These are phyloP conservation scores for Indri indri DNA, from an alignment of 2,113 vertebrate species.

Conservation along the genomic window DNA sequence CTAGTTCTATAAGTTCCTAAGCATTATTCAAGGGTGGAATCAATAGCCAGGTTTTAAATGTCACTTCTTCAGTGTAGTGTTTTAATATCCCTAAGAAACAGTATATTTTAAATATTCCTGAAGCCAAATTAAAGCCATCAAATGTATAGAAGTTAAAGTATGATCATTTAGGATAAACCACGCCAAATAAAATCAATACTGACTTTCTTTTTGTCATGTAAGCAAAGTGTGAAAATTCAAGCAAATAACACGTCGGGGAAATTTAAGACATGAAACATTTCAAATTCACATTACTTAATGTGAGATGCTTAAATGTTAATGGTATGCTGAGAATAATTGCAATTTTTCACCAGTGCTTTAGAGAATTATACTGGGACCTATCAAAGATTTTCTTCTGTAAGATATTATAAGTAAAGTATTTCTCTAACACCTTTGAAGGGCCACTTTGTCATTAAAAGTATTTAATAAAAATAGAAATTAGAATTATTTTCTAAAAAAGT, in stretches of 20 bases:
- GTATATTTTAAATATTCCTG: constrained; percentile 18
- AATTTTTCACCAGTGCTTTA: not conserved
- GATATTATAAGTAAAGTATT: constrained; percentile 15
- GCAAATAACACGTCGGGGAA: constrained; percentile 14
- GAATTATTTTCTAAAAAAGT: constrained; percentile 18
- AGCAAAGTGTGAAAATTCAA: constrained; percentile 54
- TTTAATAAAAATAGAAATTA: constrained; percentile 32
- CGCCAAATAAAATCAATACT: constrained; percentile 33
- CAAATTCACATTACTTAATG: constrained; percentile 25
- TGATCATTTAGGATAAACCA: not conserved
- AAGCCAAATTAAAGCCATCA: constrained; percentile 39
- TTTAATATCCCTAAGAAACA: constrained; percentile 12
- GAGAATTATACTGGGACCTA: constrained; percentile 54
- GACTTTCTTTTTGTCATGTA: constrained; percentile 48
- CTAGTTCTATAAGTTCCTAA: constrained; percentile 8
- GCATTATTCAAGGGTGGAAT: not conserved
- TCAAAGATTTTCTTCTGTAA: not conserved
- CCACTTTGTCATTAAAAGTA: not conserved
- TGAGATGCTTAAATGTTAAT: constrained; percentile 52
- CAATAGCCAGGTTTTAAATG: not conserved
- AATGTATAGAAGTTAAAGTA: not conserved
- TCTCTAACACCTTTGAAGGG: constrained; percentile 37
- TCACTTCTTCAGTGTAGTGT: not conserved
- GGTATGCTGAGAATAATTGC: constrained; percentile 51
- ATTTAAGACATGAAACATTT: constrained; percentile 43